These are phyloP conservation scores for Dicycla oo DNA, from an alignment of 2,888 invertebrate genomes.

Conservation along the genomic window DNA sequence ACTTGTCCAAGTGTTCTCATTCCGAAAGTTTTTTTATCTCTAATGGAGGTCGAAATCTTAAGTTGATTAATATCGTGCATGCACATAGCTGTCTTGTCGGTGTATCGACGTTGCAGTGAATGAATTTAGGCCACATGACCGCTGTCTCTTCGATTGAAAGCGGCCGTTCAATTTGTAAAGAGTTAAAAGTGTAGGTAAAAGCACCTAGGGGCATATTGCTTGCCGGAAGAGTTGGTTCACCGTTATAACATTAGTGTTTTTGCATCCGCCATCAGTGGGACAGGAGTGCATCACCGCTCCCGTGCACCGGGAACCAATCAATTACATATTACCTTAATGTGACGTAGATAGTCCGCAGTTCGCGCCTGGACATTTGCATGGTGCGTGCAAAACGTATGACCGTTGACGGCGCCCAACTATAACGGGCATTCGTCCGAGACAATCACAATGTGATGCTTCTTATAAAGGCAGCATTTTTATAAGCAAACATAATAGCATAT, in stretches of 20 bases:
- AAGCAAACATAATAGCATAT: not conserved
- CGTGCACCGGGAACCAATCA: conserved; percentile 86
- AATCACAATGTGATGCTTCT: conserved; percentile 79
- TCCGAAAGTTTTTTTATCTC: conserved; percentile 66
- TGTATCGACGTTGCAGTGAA: conserved; percentile 65
- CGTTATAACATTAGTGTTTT: conserved; percentile 89
- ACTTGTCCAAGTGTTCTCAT: conserved; percentile 67
- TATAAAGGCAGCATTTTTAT: conserved; percentile 65
- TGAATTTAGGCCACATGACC: conserved; percentile 71
- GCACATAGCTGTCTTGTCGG: conserved; percentile 65
- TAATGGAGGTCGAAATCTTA: conserved; percentile 69
- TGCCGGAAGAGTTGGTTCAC: conserved; percentile 78
- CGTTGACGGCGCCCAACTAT: conserved; percentile 73
- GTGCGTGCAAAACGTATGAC: conserved; percentile 75
- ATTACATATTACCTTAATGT: conserved; percentile 90
- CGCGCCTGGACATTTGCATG: conserved; percentile 81
- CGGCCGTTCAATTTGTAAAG: conserved; percentile 76
- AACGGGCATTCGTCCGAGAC: conserved; percentile 76
- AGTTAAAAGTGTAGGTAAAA: conserved; percentile 69
- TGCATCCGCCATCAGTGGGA: conserved; percentile 86
- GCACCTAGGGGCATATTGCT: conserved; percentile 69
- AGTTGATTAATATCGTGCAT: conserved; percentile 73
- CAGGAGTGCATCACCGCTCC: conserved; percentile 81
- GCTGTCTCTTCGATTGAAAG: conserved; percentile 72
- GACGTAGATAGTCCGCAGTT: conserved; percentile 82